Base-by-base conservation (phyloP, 2,888 invertebrate species). In the Xestia xanthographa region DNA sequence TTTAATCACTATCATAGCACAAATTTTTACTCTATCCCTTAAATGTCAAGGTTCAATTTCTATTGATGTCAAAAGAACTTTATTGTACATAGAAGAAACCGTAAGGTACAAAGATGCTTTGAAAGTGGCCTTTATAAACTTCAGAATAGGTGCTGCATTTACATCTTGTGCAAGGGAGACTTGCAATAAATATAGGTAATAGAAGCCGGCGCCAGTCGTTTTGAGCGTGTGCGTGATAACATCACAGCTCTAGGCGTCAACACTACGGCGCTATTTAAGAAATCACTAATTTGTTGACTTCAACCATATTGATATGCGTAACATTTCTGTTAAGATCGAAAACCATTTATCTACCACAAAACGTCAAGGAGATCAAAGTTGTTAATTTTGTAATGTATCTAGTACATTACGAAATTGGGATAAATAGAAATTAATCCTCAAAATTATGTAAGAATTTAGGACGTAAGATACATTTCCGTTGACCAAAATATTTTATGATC, bases 121-220 rank as follows among this genome's bases (percentile, higher is more conserved):
- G 87, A 94, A 93, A 92, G 84, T 94, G 86, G 89, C 87, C 93
- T 92, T 91, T 95, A 93, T 93, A 87, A 84, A 90, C 89, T 88
- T 87, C 79, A 90, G 85, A 90, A 93, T 94, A 94, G 89, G 91
- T 91, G 89, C 89, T 90, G 89, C 88, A 92, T 93, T 94, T 92
- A 93, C 92, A 91, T 93, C 91, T 92, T 94, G 91, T 92, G 93
- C 90, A 90, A 83, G 87, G 88, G 87, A 88, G 88, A 87, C 90
- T 90, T 85, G 91, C 89, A 92, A 91, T 92, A 92, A 93, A 92
- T 92, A 92, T 90, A 90, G 87, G 90, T 92, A 93, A 94, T 94
- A 93, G 92, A 92, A 92, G 90, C 87, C 92, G 95, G 95, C 96
- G 96, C 95, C 95, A 93, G 93, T 79, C 86, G 90, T 87, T 91